Percentiles rank a stretch among this genome's conserved stretches.
These are phyloP conservation scores for Probaryconus sp. DNA, from an alignment of 1,140 invertebrate species.

Conservation along the genomic window DNA sequence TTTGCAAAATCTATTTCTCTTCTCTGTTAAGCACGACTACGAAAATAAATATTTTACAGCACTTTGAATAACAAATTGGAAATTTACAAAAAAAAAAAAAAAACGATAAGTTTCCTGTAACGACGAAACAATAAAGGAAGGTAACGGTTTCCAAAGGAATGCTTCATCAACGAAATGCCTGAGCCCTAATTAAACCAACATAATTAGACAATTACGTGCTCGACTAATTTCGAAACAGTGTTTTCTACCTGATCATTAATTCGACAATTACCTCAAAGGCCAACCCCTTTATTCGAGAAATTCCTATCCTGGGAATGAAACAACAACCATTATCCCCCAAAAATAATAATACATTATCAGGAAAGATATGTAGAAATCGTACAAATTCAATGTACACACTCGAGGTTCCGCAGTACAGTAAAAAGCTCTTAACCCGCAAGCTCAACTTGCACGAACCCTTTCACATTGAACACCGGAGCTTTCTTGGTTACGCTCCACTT, in stretches of 20 bases:
- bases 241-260: conserved; percentile 1
- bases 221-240: conserved; percentile 4
- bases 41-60: too few species aligned
- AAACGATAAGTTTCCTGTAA: too few species aligned
- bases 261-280: neutral
- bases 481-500: conserved; percentile 35
- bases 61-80: too few species aligned
- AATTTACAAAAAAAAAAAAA: too few species aligned
- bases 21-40: too few species aligned
- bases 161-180: too few species aligned
- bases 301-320: neutral
- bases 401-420: conserved; percentile 34
- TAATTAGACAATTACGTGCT: too few species aligned
- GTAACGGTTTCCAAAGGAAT: too few species aligned
- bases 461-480: conserved; percentile 21
- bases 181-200: too few species aligned
- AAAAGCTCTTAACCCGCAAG: conserved; percentile 50
- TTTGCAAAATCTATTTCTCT: too few species aligned
- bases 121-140: too few species aligned
- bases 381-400: conserved; percentile 45
- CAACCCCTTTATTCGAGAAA: neutral
- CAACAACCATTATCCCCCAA: conserved; percentile 5
- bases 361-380: conserved; percentile 38
- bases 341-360: conserved; percentile 35
- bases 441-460: conserved; percentile 30